These are phyloP conservation scores for Philhelius pedissequus DNA, from an alignment of 2,888 invertebrate species.

Conservation along the genomic window DNA sequence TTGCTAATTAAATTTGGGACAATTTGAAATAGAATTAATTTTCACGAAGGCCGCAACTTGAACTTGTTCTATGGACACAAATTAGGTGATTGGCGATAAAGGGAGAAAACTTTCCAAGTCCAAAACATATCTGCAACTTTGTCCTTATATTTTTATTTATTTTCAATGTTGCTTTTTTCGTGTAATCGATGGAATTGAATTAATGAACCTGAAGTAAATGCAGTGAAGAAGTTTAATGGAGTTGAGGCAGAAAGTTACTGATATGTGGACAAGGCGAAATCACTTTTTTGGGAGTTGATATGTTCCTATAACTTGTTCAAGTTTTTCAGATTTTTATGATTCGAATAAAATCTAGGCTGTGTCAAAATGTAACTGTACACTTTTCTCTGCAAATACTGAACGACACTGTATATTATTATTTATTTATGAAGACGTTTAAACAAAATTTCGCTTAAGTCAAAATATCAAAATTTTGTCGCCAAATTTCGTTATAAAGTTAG, in stretches of 20 bases:
- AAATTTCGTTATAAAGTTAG: too few species aligned
- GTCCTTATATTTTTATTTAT: background rate
- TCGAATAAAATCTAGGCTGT: too few species aligned
- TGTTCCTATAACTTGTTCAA: too few species aligned
- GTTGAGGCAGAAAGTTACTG: background rate
- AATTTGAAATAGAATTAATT: slow-evolving; percentile 26
- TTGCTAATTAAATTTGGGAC: slow-evolving; percentile 37
- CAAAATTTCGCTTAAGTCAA: too few species aligned
- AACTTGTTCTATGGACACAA: background rate
- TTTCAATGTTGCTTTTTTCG: background rate
- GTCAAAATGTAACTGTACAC: too few species aligned
- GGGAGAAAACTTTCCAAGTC: background rate
- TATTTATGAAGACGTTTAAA: too few species aligned
- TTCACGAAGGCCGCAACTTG: background rate
- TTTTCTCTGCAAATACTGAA: too few species aligned
- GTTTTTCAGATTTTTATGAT: too few species aligned
- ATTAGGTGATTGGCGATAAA: background rate
- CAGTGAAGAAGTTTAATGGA: background rate
- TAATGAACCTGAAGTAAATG: background rate
- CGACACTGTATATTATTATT: too few species aligned
- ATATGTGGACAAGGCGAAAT: too few species aligned
- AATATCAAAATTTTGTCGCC: too few species aligned
- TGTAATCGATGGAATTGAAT: background rate
- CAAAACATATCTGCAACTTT: background rate
- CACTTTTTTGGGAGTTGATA: too few species aligned